These are phyloP conservation scores for Solenopsis fugax DNA, from an alignment of 1,140 invertebrate species.

Conservation along the genomic window DNA sequence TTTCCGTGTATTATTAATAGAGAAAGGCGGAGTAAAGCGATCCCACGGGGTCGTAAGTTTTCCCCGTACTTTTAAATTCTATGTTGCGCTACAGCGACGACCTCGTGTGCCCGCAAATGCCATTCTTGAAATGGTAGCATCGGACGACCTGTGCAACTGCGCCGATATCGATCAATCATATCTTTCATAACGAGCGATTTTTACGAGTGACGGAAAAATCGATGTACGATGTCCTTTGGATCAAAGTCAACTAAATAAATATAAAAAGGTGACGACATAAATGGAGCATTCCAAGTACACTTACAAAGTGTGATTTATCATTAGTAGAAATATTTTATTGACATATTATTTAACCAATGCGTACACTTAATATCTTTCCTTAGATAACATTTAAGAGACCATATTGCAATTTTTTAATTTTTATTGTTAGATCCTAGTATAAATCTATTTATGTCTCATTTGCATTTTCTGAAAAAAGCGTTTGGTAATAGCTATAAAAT, in stretches of 20 bases:
- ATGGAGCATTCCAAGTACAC: background rate
- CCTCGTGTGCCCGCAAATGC: constrained; percentile 55
- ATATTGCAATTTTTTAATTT: background rate
- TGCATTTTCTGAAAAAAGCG: no score
- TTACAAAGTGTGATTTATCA: background rate
- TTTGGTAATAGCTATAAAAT: no score
- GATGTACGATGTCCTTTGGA: background rate
- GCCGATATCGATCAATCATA: constrained; percentile 48
- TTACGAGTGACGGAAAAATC: constrained; percentile 27
- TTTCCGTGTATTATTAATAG: constrained; percentile 70
- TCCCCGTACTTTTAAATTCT: constrained; percentile 64
- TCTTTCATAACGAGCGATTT: constrained; percentile 26
- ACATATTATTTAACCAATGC: background rate
- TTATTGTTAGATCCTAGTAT: background rate
- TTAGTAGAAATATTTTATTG: background rate
- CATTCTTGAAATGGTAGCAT: constrained; percentile 73
- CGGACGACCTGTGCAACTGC: background rate
- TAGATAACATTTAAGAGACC: background rate
- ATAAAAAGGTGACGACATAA: background rate
- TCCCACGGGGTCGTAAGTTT: constrained; percentile 65
- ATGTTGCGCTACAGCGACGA: constrained; percentile 52
- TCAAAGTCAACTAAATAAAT: background rate
- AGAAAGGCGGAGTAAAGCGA: constrained; percentile 71
- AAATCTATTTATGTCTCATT: background rate
- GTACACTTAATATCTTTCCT: background rate